Evolutionary conservation across 2,797 vertebrate genomes (phyloP).

Genomic region (Natrix natrix): DNA sequence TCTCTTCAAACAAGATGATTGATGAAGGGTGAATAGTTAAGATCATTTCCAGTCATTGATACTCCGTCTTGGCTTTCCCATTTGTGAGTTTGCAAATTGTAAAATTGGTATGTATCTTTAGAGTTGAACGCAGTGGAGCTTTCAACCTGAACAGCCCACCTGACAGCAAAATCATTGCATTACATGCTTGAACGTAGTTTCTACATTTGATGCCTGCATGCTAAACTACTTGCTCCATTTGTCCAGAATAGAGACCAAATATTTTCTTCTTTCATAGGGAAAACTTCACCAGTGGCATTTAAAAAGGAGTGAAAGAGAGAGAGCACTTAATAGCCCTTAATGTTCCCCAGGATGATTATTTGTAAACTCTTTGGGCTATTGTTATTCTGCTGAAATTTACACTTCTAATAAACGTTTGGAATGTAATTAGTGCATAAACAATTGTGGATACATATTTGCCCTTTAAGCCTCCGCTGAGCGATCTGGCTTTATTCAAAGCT

Average conservation of each 20-base stretch:
- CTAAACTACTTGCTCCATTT: not conserved
- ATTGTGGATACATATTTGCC: not conserved
- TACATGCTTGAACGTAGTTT: not conserved
- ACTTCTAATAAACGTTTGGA: conserved; percentile 14
- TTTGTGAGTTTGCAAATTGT: not conserved
- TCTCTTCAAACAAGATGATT: not conserved
- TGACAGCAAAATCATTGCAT: not conserved
- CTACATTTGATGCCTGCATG: not conserved
- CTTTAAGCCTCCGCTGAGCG: not conserved
- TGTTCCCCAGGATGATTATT: conserved; percentile 15
- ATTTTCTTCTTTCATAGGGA: not conserved
- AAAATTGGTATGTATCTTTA: not conserved
- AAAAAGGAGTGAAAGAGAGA: not conserved
- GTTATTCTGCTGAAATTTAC: conserved; percentile 21
- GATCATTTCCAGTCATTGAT: not conserved
- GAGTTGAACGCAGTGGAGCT: not conserved
- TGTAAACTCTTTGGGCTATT: not conserved
- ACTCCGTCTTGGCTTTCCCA: not conserved
- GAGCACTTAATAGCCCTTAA: not conserved
- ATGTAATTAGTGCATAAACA: conserved; percentile 1
- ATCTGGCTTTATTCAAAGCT: not conserved
- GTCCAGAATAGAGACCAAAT: not conserved
- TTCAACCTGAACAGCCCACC: not conserved
- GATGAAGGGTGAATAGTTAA: not conserved
- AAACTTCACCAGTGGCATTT: not conserved